phyloP scores from a whole-genome alignment of 2,888 invertebrate species.

The Taphrorychus bicolor region DNA sequence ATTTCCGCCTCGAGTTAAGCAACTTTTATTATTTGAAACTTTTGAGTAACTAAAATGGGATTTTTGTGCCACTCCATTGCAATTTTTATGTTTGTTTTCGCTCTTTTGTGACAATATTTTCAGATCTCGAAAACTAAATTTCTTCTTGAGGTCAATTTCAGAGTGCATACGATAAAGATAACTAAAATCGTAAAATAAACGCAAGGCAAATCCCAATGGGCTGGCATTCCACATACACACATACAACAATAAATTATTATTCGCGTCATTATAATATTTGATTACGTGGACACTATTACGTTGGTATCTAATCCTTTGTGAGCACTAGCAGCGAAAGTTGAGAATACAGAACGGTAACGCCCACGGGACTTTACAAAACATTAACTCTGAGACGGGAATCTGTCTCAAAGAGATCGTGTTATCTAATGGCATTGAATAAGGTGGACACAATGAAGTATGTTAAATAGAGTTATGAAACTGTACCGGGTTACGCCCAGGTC shows the following conservation, averaged over 20 bases:
- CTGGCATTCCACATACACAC: too few species aligned
- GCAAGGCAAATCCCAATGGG: background rate
- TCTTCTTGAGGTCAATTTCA: too few species aligned
- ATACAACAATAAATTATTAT: background rate
- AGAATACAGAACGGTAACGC: constrained; percentile 15
- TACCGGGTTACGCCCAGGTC: constrained; percentile 25
- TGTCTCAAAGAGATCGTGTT: constrained; percentile 21
- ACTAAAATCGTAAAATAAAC: too few species aligned
- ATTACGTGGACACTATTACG: background rate
- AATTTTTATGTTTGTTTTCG: too few species aligned
- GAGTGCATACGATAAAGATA: too few species aligned
- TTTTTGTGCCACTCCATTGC: too few species aligned
- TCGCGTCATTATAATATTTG: constrained; percentile 1
- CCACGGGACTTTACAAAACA: constrained; percentile 24
- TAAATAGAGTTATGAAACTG: constrained; percentile 34
- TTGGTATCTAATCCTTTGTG: background rate
- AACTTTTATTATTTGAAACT: too few species aligned
- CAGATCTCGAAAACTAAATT: too few species aligned
- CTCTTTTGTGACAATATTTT: too few species aligned
- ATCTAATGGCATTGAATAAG: constrained; percentile 31
- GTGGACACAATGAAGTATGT: constrained; percentile 29
- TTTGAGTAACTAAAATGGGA: too few species aligned
- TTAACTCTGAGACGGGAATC: constrained; percentile 25
- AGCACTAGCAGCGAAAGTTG: constrained; percentile 24
- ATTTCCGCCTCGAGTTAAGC: too few species aligned